A percentile compares a stretch with the other conserved stretches of the same genome.
Conservation (phyloP, 2,888 invertebrate genomes). For the Galerucella nymphaeae region DNA sequence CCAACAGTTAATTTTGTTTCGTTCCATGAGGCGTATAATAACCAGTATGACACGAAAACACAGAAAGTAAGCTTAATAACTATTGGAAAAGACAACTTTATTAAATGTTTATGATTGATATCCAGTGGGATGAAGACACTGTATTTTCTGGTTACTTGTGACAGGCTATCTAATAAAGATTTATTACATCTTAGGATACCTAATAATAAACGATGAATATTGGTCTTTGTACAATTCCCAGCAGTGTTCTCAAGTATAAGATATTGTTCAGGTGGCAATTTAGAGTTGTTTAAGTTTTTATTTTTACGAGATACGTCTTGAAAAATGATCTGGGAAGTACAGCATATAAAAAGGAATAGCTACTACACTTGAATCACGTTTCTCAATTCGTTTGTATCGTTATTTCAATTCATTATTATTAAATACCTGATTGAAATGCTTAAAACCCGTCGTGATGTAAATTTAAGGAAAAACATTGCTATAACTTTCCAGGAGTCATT, state of each 20-base stretch:
- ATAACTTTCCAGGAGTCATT: no score
- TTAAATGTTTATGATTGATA: slow-evolving; percentile 36
- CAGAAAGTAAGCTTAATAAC: slow-evolving; percentile 17
- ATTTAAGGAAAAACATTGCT: no score
- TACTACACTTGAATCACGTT: background rate
- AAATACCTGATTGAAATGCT: no score
- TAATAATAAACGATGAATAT: slow-evolving; percentile 27
- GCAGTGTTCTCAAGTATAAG: background rate
- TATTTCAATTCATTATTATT: no score
- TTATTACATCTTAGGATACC: slow-evolving; percentile 19
- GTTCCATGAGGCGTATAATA: background rate
- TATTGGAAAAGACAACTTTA: slow-evolving; percentile 23
- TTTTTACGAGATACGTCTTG: background rate
- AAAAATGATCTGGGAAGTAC: background rate
- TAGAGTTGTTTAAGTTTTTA: background rate
- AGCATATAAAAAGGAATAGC: background rate
- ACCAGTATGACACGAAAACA: background rate
- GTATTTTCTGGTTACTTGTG: slow-evolving; percentile 34
- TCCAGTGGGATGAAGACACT: slow-evolving; percentile 34
- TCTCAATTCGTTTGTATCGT: no score
- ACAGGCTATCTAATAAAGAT: slow-evolving; percentile 28
- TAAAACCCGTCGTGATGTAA: no score
- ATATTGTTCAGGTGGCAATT: background rate
- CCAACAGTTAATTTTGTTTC: background rate
- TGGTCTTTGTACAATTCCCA: slow-evolving; percentile 13